These are phyloP conservation scores for Donacobius atricapilla DNA, from an alignment of 2,113 vertebrate species.

Conservation along the genomic window DNA sequence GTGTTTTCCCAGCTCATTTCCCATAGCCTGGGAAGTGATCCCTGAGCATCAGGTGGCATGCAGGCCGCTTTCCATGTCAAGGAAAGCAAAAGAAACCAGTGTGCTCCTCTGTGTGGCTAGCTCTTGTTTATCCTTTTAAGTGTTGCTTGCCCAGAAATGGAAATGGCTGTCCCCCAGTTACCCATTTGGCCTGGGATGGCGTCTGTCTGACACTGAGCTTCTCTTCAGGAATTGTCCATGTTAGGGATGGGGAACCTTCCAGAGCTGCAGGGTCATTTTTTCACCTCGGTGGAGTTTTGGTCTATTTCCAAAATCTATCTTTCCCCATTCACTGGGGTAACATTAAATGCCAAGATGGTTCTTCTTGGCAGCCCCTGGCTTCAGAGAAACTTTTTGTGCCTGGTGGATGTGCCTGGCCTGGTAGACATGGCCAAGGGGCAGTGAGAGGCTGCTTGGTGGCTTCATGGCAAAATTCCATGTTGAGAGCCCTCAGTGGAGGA, in stretches of 20 bases:
- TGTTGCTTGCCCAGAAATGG: not conserved
- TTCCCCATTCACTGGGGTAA: not conserved
- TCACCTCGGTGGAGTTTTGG: not conserved
- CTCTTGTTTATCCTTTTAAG: conserved; percentile 12
- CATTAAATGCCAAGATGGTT: not conserved
- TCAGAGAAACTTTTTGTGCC: not conserved
- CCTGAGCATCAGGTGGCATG: conserved; percentile 41
- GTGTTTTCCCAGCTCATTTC: conserved; percentile 64
- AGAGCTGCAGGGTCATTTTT: not conserved
- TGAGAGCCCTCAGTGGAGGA: not conserved
- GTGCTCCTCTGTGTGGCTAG: not conserved
- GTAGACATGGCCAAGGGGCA: not conserved
- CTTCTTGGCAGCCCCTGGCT: not conserved
- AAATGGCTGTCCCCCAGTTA: not conserved
- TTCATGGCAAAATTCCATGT: not conserved
- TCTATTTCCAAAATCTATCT: not conserved
- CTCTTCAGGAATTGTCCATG: not conserved
- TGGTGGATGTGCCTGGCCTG: not conserved
- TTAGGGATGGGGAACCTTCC: not conserved
- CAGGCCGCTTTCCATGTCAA: conserved; percentile 21
- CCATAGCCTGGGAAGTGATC: conserved; percentile 60
- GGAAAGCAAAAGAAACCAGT: conserved; percentile 13
- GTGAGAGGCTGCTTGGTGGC: not conserved
- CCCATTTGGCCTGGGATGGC: not conserved
- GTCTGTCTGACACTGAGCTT: not conserved